A percentile compares a stretch with the other conserved stretches of the same genome.
These are phyloP conservation scores for Macrocentrus cingulum DNA, from an alignment of 1,140 invertebrate species.

Conservation along the genomic window DNA sequence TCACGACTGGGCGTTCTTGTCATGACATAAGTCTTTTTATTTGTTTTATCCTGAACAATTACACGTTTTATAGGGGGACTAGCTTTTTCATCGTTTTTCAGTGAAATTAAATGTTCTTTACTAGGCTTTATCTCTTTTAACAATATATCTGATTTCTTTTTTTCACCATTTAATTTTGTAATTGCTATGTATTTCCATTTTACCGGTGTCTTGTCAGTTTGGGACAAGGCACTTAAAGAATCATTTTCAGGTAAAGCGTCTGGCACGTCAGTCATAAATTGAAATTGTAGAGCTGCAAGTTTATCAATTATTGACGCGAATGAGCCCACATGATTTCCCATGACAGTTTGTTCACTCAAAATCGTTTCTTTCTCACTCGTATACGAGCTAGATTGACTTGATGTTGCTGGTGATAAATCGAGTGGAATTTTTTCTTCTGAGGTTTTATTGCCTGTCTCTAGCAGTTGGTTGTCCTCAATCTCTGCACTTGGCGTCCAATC, in stretches of 20 bases:
- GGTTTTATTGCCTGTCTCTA: no score
- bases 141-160: background rate
- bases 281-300: slow-evolving; percentile 20
- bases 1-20: slow-evolving; percentile 14
- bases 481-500: no score
- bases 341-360: slow-evolving; percentile 26
- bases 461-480: no score
- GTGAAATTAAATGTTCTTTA: background rate
- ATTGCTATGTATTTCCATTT: background rate
- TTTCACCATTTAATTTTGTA: background rate
- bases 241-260: background rate
- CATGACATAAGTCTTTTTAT: slow-evolving; percentile 25
- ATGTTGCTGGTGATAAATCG: no score
- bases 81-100: slow-evolving; percentile 1
- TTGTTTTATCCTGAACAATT: slow-evolving; percentile 30
- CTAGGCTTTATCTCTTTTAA: background rate
- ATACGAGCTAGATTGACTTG: background rate
- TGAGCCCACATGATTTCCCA: slow-evolving; percentile 24
- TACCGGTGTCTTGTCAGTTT: background rate
- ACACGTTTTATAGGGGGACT: slow-evolving; percentile 29
- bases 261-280: slow-evolving; percentile 9
- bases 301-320: slow-evolving; percentile 30
- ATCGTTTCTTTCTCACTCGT: slow-evolving; percentile 9
- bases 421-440: no score
- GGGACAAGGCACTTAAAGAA: background rate